Base-by-base conservation (phyloP, 2,113 vertebrate genomes). In the Orthonyx spaldingii region DNA sequence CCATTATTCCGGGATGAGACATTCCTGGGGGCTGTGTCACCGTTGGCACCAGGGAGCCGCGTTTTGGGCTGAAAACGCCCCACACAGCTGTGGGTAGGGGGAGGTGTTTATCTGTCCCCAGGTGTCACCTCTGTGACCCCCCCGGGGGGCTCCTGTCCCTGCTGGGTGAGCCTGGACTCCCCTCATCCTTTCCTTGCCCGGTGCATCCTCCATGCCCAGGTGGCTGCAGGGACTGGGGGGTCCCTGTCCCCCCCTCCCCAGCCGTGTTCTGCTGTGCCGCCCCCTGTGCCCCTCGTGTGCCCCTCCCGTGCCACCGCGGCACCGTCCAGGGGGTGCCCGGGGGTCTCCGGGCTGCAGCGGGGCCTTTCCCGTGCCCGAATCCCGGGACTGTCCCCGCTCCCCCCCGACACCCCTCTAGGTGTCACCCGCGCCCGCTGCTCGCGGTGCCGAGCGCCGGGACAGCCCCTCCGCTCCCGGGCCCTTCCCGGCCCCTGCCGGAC, bases 81-180 rank as follows among this genome's bases (percentile, higher is more conserved):
- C 27, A 0, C 30, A 0, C 12, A 2, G 26, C 16, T 12, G 27
- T 8, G 50, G 26, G 13, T 10, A 1, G 1, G 11, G 8, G 2
- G 0, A 2, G 22, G 33, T 4, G 20, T 23, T 46, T 3, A 1
- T 52, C 37, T 39, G 52, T 59, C 41, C 81, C 61, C 3, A 0
- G 1, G 35, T 17, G 14, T 27, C 80, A 14, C 84, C 57, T 26
- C 33, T 21, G 63, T 23, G 8, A 10, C 19, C 19, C 18, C 37
- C 56, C 35, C n/a, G 32, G 3, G 1, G 60, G 32, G 37, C 35
- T 83, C 11, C 41, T 41, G 35, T 16, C 4, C 7, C 84, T 11
- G 35, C 12, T 64, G 39, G 44, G 32, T 4, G 10, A 56, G 27
- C 70, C 30, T 7, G 4, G 24, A 4, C 26, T 42, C 6, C 0